Conservation (phyloP, 2,888 invertebrate species). For the Lacanobia wlatinum region DNA sequence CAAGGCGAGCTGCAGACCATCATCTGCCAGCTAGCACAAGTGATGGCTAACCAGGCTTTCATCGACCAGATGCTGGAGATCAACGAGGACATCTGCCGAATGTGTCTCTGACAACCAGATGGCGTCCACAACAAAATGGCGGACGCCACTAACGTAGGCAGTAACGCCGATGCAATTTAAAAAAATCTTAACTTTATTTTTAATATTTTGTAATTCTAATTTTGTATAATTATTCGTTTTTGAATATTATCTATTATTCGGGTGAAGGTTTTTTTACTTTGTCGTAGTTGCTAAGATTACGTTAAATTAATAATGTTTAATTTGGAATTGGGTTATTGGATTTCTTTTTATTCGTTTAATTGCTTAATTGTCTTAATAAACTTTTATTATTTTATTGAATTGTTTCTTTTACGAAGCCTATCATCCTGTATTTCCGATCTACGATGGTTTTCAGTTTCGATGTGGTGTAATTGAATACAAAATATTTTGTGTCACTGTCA, state of each 20-base stretch:
- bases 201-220: constrained; percentile 61
- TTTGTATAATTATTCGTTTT: constrained; percentile 57
- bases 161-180: constrained; percentile 47
- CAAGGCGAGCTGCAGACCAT: constrained; percentile 92
- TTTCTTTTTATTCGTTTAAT: constrained; percentile 53
- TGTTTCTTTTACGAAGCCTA: constrained; percentile 20
- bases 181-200: constrained; percentile 48
- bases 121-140: constrained; percentile 75
- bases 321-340: constrained; percentile 62
- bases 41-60: constrained; percentile 93
- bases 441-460: neutral
- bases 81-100: constrained; percentile 94
- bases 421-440: neutral
- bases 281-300: constrained; percentile 62
- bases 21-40: constrained; percentile 92
- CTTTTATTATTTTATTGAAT: constrained; percentile 53
- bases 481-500: too few species aligned
- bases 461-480: neutral
- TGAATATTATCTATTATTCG: constrained; percentile 60
- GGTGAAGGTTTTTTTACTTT: constrained; percentile 56
- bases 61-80: constrained; percentile 94
- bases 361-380: constrained; percentile 57
- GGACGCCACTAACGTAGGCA: constrained; percentile 62
- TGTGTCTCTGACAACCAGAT: constrained; percentile 91
- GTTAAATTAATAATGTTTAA: constrained; percentile 46